Evolutionary conservation across 2,113 vertebrate species (phyloP).

Genomic region (Stegastes partitus): DNA sequence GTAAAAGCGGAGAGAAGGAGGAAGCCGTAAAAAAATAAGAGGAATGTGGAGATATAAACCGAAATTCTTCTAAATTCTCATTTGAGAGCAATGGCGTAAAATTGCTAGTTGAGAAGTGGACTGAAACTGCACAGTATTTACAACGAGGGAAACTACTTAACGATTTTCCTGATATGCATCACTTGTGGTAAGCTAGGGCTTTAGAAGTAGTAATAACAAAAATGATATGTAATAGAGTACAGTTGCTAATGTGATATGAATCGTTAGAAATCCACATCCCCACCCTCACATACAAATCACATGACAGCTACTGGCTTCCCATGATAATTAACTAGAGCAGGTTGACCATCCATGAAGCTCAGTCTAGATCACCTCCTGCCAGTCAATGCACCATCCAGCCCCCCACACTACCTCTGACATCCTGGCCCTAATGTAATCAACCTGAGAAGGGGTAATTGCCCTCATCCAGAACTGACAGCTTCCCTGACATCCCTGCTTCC

Average conservation of each 20-base stretch:
- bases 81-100: conserved; percentile 46
- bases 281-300: conserved; percentile 43
- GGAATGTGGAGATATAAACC: not conserved
- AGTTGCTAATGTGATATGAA: conserved; percentile 11
- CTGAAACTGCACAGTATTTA: not conserved
- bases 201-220: conserved; percentile 1
- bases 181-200: not conserved
- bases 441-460: conserved; percentile 87
- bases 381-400: conserved; percentile 71
- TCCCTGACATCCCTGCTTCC: conserved; percentile 89
- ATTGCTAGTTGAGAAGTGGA: conserved; percentile 12
- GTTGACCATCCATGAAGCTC: conserved; percentile 65
- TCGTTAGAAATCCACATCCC: not conserved
- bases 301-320: conserved; percentile 62
- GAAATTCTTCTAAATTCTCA: conserved; percentile 36
- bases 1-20: conserved; percentile 77
- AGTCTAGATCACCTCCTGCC: conserved; percentile 72
- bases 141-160: not conserved
- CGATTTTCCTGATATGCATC: not conserved
- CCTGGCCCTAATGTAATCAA: conserved; percentile 87
- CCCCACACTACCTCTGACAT: conserved; percentile 84
- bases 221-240: not conserved
- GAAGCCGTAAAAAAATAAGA: conserved; percentile 70
- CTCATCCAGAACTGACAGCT: conserved; percentile 85
- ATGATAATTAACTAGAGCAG: conserved; percentile 83